Conservation (phyloP, 2,797 vertebrate genomes). For the Typhlichthys eigenmanni region DNA sequence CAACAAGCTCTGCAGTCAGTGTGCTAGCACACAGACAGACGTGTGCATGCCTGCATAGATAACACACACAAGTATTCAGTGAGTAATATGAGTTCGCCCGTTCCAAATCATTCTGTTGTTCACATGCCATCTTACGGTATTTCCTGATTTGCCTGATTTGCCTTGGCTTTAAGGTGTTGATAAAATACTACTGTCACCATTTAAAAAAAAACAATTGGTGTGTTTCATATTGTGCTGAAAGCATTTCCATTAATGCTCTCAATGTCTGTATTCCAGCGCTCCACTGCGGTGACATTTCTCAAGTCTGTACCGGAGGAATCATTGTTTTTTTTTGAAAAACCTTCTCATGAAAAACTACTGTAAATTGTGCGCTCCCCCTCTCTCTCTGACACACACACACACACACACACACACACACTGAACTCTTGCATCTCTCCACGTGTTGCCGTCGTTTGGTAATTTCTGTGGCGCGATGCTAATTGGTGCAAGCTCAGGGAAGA, state of each 20-base stretch:
- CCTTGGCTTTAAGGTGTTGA: slow-evolving; percentile 3
- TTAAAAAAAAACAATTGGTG: background rate
- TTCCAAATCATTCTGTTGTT: no score
- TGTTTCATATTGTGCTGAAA: no score
- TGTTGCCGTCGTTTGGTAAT: slow-evolving; percentile 57
- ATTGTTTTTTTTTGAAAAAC: slow-evolving; percentile 23
- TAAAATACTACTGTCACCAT: slow-evolving; percentile 12
- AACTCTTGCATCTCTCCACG: slow-evolving; percentile 33
- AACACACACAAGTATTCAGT: slow-evolving; percentile 1
- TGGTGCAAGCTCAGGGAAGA: slow-evolving; percentile 56
- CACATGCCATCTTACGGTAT: no score
- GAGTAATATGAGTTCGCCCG: no score
- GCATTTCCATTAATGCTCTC: background rate
- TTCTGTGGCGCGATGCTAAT: slow-evolving; percentile 63
- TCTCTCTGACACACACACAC: slow-evolving; percentile 2
- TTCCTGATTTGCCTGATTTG: background rate
- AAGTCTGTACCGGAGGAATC: slow-evolving; percentile 28
- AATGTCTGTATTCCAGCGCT: slow-evolving; percentile 16
- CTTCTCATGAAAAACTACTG: slow-evolving; percentile 9
- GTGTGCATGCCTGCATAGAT: slow-evolving; percentile 6
- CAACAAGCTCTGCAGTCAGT: slow-evolving; percentile 12
- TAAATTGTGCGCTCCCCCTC: slow-evolving; percentile 14
- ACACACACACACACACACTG: slow-evolving; percentile 24
- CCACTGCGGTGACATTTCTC: slow-evolving; percentile 25
- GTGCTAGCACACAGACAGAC: slow-evolving; percentile 4